These are phyloP conservation scores for Marmota monax DNA, from an alignment of 2,113 vertebrate species.

Conservation along the genomic window DNA sequence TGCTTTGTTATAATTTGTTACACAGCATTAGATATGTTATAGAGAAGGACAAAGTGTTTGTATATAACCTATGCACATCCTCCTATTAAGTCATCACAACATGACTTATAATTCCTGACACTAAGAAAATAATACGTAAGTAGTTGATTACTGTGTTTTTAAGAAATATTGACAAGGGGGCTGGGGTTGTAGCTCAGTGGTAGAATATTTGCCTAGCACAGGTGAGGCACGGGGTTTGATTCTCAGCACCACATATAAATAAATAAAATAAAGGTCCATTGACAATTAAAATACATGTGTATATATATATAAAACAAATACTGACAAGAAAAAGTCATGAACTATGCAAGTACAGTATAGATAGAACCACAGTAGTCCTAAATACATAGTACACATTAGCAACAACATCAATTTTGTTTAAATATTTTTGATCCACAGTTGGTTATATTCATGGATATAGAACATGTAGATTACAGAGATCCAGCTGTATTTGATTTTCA, in stretches of 20 bases:
- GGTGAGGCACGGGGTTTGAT: no score
- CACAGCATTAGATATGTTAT: background rate
- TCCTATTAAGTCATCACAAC: background rate
- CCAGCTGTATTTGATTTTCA: background rate
- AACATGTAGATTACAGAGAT: background rate
- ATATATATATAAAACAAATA: no score
- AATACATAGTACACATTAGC: background rate
- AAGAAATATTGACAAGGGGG: background rate
- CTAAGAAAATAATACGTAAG: background rate
- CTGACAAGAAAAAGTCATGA: background rate
- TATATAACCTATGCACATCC: background rate
- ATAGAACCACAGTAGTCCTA: background rate
- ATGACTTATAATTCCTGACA: background rate
- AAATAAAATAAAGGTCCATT: no score
- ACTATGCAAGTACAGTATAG: background rate
- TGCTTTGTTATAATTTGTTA: background rate
- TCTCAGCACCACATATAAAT: no score
- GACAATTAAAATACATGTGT: no score
- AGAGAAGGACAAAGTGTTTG: background rate
- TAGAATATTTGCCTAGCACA: no score
- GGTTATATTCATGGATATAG: background rate
- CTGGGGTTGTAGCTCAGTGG: no score
- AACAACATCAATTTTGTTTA: background rate
- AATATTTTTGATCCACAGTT: background rate
- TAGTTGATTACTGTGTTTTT: background rate